These are phyloP conservation scores for Osmoderma eremita DNA, from an alignment of 2,888 invertebrate species.

Conservation along the genomic window DNA sequence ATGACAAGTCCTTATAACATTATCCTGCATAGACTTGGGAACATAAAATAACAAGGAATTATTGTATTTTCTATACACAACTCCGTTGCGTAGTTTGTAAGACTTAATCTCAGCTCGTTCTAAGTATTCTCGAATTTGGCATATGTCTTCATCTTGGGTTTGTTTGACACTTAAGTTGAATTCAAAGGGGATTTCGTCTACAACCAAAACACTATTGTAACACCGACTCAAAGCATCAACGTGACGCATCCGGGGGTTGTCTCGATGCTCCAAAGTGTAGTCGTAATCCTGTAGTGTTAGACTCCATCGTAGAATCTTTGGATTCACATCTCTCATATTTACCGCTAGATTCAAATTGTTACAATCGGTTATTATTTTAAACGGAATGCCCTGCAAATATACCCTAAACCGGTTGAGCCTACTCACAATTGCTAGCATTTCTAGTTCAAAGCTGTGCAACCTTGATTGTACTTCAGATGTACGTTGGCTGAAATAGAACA, in stretches of 20 bases:
- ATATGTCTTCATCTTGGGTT: neutral
- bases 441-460: slow-evolving; percentile 29
- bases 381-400: slow-evolving; percentile 51
- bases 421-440: slow-evolving; percentile 48
- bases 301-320: slow-evolving; percentile 42
- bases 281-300: slow-evolving; percentile 48
- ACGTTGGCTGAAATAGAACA: slow-evolving; percentile 27
- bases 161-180: neutral
- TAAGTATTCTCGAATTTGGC: neutral
- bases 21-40: slow-evolving; percentile 23
- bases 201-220: neutral
- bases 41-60: slow-evolving; percentile 35
- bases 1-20: neutral
- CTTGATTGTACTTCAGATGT: slow-evolving; percentile 9
- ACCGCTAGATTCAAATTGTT: slow-evolving; percentile 27
- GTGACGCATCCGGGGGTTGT: slow-evolving; percentile 17
- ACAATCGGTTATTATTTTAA: slow-evolving; percentile 49
- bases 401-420: slow-evolving; percentile 50
- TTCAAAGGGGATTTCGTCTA: neutral
- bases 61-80: neutral
- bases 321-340: slow-evolving; percentile 46
- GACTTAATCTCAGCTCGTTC: neutral
- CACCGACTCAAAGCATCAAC: slow-evolving; percentile 36
- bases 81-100: neutral
- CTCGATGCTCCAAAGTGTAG: slow-evolving; percentile 52